Percentiles rank a stretch among this genome's conserved stretches.
Conservation (phyloP, 2,797 vertebrate genomes). For the Chaenodraco wilsoni region DNA sequence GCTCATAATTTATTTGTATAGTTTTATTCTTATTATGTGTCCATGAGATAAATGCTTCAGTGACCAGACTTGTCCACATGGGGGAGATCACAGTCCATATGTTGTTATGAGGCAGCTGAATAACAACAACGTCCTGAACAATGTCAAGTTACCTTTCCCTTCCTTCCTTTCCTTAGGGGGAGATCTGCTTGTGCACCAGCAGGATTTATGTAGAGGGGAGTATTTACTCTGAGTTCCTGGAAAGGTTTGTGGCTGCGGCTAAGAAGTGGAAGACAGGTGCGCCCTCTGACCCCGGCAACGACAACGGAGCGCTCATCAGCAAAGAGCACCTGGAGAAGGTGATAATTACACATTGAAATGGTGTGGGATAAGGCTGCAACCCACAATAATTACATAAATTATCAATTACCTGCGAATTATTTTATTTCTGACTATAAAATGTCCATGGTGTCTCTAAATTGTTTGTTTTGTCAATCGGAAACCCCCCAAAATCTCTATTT, state of each 20-base stretch:
- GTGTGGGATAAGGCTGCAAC: background rate
- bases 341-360: background rate
- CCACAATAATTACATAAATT: too few species aligned
- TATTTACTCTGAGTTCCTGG: constrained; percentile 90
- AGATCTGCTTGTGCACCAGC: constrained; percentile 97
- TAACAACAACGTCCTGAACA: background rate
- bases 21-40: background rate
- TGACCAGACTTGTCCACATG: constrained; percentile 43
- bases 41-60: background rate
- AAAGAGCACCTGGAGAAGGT: constrained; percentile 96
- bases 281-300: constrained; percentile 86
- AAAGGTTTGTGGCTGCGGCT: constrained; percentile 89
- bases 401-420: too few species aligned
- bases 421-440: too few species aligned
- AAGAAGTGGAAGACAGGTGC: constrained; percentile 91
- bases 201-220: constrained; percentile 94
- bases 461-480: too few species aligned
- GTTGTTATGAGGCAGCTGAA: background rate
- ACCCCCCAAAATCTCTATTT: too few species aligned
- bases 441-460: too few species aligned
- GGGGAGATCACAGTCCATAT: constrained; percentile 30
- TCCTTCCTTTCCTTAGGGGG: constrained; percentile 84
- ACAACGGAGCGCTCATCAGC: constrained; percentile 93
- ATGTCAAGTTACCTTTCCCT: background rate
- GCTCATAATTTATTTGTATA: background rate